phyloP scores from a whole-genome alignment of 2,888 invertebrate species.

The Leptinotarsa tumamoca region DNA sequence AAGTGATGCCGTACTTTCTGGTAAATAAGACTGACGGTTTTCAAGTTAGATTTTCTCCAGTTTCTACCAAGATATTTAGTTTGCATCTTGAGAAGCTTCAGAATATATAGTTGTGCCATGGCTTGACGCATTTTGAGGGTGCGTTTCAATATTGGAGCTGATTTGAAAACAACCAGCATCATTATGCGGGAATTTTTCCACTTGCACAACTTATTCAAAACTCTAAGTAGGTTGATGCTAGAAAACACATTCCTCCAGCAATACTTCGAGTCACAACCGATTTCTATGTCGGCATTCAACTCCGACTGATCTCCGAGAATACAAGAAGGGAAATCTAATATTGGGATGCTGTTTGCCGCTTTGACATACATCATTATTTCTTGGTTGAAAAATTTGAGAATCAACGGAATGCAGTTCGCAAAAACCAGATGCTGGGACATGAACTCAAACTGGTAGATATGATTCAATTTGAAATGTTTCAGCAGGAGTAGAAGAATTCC shows the following conservation, averaged over 20 bases:
- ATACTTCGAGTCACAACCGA: constrained; percentile 85
- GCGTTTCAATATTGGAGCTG: constrained; percentile 96
- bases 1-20: constrained; percentile 95
- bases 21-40: constrained; percentile 99
- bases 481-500: constrained; percentile 89
- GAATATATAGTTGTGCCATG: constrained; percentile 96
- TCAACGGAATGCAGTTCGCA: constrained; percentile 98
- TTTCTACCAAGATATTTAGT: constrained; percentile 98
- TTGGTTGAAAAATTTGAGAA: constrained; percentile 98
- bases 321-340: constrained; percentile 95
- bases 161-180: constrained; percentile 99
- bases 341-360: constrained; percentile 92
- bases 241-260: constrained; percentile 99
- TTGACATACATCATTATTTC: constrained; percentile 95
- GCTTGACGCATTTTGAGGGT: constrained; percentile 95
- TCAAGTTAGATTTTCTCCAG: constrained; percentile 99
- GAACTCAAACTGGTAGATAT: constrained; percentile 99
- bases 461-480: constrained; percentile 98
- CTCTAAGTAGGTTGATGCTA: constrained; percentile 94
- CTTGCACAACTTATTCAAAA: constrained; percentile 98
- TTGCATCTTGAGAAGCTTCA: constrained; percentile 99
- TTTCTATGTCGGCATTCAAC: constrained; percentile 91
- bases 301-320: constrained; percentile 96
- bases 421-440: constrained; percentile 99
- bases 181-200: constrained; percentile 99